Conservation (phyloP, 2,888 invertebrate species). For the Andrena haemorrhoa region DNA sequence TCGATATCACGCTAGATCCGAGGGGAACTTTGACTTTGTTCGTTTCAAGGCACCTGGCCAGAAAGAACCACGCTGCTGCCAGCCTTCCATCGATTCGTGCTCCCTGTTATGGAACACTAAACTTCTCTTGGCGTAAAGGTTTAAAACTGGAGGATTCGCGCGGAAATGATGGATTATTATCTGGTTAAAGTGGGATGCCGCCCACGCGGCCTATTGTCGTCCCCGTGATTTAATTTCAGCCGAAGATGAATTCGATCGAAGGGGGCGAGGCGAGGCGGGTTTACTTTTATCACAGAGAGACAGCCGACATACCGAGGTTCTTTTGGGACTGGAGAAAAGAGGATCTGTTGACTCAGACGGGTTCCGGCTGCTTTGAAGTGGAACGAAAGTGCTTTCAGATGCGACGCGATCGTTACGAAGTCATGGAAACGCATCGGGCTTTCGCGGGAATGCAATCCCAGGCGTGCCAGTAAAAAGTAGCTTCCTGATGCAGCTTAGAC, state of each 20-base stretch:
- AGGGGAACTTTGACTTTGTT: background rate
- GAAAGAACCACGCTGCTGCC: too few species aligned
- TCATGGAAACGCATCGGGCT: slow-evolving; percentile 25
- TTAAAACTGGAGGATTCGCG: too few species aligned
- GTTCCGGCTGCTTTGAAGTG: slow-evolving; percentile 27
- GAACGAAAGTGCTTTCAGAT: slow-evolving; percentile 13
- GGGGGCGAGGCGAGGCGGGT: background rate
- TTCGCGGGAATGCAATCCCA: slow-evolving; percentile 47
- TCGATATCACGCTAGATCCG: background rate
- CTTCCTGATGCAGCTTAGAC: background rate
- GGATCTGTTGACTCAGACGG: slow-evolving; percentile 15
- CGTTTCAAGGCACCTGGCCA: background rate
- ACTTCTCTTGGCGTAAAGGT: background rate
- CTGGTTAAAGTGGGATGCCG: too few species aligned
- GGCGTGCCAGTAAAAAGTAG: background rate
- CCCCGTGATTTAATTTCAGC: background rate
- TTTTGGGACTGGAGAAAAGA: background rate
- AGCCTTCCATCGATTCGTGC: background rate
- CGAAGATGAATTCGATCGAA: background rate
- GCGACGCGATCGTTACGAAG: slow-evolving; percentile 22
- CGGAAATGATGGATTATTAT: too few species aligned
- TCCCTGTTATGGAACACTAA: background rate
- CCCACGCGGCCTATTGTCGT: too few species aligned
- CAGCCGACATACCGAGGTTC: background rate
- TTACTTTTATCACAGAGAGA: background rate